phyloP scores from a whole-genome alignment of 2,797 vertebrate species.

The Xenopus petersii region DNA sequence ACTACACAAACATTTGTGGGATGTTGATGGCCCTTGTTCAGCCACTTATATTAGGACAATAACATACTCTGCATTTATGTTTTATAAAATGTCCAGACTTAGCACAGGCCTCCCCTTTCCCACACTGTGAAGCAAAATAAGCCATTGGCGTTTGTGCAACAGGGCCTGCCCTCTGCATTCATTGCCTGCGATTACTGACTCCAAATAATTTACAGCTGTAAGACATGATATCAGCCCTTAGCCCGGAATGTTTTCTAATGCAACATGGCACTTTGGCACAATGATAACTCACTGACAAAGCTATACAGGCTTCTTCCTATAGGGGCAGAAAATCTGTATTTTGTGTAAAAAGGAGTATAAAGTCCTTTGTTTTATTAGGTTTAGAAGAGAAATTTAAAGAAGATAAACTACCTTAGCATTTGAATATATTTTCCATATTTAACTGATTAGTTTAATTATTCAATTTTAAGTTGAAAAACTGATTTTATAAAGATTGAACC shows the following conservation, averaged over 20 bases:
- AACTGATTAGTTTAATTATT: no score
- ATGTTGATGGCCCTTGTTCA: no score
- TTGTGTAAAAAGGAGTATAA: no score
- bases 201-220: conserved; percentile 36
- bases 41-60: no score
- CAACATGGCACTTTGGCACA: conserved; percentile 51
- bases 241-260: conserved; percentile 31
- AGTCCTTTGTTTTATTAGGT: no score
- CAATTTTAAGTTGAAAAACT: no score
- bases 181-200: neutral
- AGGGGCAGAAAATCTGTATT: no score
- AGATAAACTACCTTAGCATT: no score
- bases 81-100: neutral
- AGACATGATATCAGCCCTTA: conserved; percentile 32
- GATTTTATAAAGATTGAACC: no score
- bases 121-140: conserved; percentile 15
- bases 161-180: conserved; percentile 34
- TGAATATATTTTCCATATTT: no score
- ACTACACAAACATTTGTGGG: no score
- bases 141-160: conserved; percentile 36
- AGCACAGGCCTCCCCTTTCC: conserved; percentile 52
- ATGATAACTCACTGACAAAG: conserved; percentile 52
- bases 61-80: neutral
- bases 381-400: no score
- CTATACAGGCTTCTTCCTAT: neutral